phyloP scores from a whole-genome alignment of 35 echinoderm and acorn worm species.

The Lytechinus variegatus region DNA sequence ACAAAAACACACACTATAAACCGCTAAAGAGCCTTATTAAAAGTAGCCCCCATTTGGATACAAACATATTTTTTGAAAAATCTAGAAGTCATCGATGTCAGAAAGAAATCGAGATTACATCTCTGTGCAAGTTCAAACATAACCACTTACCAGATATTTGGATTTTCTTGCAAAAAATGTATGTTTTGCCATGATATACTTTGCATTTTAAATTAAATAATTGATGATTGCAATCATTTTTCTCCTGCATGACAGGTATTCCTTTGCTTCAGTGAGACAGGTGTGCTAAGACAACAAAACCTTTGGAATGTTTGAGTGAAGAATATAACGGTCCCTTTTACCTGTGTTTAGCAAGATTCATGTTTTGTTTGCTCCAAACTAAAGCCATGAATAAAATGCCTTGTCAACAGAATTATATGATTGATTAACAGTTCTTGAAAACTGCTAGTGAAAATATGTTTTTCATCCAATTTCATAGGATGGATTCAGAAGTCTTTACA shows the following conservation, averaged over 20 bases:
- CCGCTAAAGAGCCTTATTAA: too few relatives aligned
- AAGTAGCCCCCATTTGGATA: too few relatives aligned
- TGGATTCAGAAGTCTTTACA: too few relatives aligned
- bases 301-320: constrained; percentile 2
- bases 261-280: background rate
- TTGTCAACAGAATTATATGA: background rate
- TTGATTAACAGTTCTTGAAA: background rate
- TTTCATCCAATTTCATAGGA: too few relatives aligned
- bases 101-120: too few relatives aligned
- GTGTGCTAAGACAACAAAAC: background rate
- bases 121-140: too few relatives aligned
- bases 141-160: too few relatives aligned
- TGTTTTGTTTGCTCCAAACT: background rate
- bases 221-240: background rate
- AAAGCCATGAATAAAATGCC: background rate
- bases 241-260: background rate
- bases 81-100: too few relatives aligned
- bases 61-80: too few relatives aligned
- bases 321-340: background rate
- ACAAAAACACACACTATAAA: too few relatives aligned
- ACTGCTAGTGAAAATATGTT: background rate
- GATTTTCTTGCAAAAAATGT: too few relatives aligned
- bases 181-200: background rate
- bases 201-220: background rate
- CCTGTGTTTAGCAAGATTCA: background rate